Evolutionary conservation across 1,140 invertebrate genomes (phyloP).

Genomic region (Plodia interpunctella): DNA sequence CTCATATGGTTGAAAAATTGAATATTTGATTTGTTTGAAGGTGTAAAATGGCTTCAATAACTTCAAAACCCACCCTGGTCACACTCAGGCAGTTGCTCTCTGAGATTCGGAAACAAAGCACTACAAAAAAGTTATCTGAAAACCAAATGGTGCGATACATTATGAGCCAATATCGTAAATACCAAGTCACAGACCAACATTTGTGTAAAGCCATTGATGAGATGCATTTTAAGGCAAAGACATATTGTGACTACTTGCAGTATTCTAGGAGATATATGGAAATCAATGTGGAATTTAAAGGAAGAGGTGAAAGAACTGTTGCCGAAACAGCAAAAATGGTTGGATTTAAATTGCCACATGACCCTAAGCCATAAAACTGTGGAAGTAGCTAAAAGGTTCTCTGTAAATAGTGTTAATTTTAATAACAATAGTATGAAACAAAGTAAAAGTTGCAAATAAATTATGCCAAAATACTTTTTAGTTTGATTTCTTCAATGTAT

Average conservation of each 20-base stretch:
- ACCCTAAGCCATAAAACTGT: conserved; percentile 77
- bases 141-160: conserved; percentile 82
- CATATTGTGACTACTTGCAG: conserved; percentile 86
- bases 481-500: neutral
- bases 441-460: neutral
- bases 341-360: conserved; percentile 90
- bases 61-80: conserved; percentile 71
- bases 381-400: too few relatives aligned
- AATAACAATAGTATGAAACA: neutral
- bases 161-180: conserved; percentile 83
- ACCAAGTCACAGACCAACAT: conserved; percentile 87
- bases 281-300: conserved; percentile 84
- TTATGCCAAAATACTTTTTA: neutral
- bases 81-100: conserved; percentile 78
- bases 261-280: conserved; percentile 82
- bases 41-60: conserved; percentile 59
- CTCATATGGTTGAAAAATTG: conserved; percentile 63
- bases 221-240: conserved; percentile 82
- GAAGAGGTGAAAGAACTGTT: conserved; percentile 85
- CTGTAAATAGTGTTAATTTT: too few relatives aligned
- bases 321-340: conserved; percentile 89
- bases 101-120: conserved; percentile 78
- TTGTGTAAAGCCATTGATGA: conserved; percentile 89
- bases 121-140: conserved; percentile 75
- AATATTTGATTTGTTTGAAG: conserved; percentile 63